Base-by-base conservation (phyloP, 1,140 invertebrate species). In the Cyclargus thomasi region DNA sequence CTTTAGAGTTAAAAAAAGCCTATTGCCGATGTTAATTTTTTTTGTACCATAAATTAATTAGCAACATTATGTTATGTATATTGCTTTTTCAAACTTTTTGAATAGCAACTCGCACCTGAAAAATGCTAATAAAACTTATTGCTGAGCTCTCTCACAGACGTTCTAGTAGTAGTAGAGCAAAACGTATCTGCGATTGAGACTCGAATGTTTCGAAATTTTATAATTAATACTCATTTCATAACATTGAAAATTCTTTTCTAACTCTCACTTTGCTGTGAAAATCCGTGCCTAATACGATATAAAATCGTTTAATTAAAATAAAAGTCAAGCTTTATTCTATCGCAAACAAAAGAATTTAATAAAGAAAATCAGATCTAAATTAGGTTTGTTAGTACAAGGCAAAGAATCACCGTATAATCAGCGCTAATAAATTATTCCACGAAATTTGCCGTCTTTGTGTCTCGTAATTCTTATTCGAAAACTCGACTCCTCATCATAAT, bases 351-450 rank as follows among this genome's bases (percentile, higher is more conserved):
- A 47, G 39, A 47, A 47, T 47, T 47, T 47, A 47, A 47, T 47
- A 47, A 47, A 47, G 39, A 16, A 47, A 47, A 47, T 47, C 39
- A 47, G 39, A 16, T 47, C 39, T 8, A 47, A 47, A 47, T 47
- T 47, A 47, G 39, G 14, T 47, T 16, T 47, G 39, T 47, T 14
- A 47, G 39, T 47, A 47, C n/a, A 16, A 47, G 39, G 39, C 39
- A 16, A 47, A 16, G 8, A 47, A 47, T 47, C 39, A 47, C 39
- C 39, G 39, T 47, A 47, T 16, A 47, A 47, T 47, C 39, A 47
- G 39, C 39, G 39, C 39, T 47, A 47, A 47, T 47, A 47, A 47
- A 47, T 47, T 47, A 47, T 47, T 47, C 39, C 39, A 47, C 39
- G 39, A 47, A 47, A 47, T 47, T 47, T 47, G 10, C 39, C 39